Conservation (phyloP, 2,797 vertebrate genomes). For the Sparus aurata region DNA sequence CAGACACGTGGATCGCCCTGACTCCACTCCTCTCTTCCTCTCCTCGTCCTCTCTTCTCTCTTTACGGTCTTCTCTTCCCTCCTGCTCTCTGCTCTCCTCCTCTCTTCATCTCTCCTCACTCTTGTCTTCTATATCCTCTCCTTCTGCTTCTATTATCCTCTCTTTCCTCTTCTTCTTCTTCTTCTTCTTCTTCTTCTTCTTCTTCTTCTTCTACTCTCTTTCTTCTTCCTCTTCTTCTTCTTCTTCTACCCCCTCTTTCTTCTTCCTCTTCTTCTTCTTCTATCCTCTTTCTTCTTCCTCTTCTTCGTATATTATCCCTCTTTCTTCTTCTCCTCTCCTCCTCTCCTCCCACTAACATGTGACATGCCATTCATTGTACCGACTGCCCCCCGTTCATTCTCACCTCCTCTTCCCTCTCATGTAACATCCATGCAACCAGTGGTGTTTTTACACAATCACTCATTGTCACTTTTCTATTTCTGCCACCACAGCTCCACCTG, state of each 20-base stretch:
- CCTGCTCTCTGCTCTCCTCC: too few relatives aligned
- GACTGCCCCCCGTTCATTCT: conserved; percentile 1
- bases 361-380: background rate
- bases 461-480: background rate
- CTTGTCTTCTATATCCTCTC: too few relatives aligned
- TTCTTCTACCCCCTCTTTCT: too few relatives aligned
- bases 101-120: background rate
- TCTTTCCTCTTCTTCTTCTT: too few relatives aligned
- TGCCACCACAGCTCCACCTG: conserved; percentile 44
- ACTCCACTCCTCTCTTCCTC: background rate
- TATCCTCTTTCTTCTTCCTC: fast-evolving
- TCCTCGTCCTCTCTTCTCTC: too few relatives aligned
- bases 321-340: too few relatives aligned
- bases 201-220: background rate
- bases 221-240: too few relatives aligned
- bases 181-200: too few relatives aligned
- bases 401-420: background rate
- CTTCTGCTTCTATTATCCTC: too few relatives aligned
- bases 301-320: background rate
- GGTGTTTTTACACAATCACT: conserved; percentile 32
- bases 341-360: background rate
- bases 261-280: background rate
- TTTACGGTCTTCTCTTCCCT: background rate
- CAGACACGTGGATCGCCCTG: conserved; percentile 20
- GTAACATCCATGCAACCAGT: conserved; percentile 5